Evolutionary conservation across 2,888 invertebrate genomes (phyloP).

Genomic region (Chloroclysta siterata): DNA sequence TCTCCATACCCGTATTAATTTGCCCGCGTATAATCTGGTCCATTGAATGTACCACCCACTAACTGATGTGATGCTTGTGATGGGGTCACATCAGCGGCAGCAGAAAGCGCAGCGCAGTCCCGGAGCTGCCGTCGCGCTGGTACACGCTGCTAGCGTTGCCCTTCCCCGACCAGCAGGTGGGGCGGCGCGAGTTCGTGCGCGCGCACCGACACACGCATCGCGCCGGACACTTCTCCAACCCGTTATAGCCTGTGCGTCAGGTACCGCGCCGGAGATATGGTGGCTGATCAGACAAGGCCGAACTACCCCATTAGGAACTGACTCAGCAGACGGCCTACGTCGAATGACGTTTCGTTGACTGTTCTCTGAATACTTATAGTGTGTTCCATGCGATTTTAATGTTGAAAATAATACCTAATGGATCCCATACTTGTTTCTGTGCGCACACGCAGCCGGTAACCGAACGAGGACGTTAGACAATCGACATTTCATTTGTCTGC

Average conservation of each 20-base stretch:
- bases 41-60: neutral
- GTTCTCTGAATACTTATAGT: constrained; percentile 26
- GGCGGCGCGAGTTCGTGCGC: constrained; percentile 92
- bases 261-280: constrained; percentile 72
- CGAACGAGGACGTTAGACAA: neutral
- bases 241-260: constrained; percentile 85
- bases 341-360: constrained; percentile 1
- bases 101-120: constrained; percentile 67
- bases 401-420: too few species aligned
- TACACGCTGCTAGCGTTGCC: constrained; percentile 96
- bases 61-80: constrained; percentile 18
- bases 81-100: constrained; percentile 56
- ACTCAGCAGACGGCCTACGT: constrained; percentile 1
- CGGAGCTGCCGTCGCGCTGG: constrained; percentile 92
- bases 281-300: constrained; percentile 59
- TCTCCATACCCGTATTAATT: neutral
- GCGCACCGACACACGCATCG: constrained; percentile 88
- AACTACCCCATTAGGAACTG: constrained; percentile 1
- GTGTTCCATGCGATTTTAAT: constrained; percentile 16
- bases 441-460: neutral
- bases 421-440: neutral
- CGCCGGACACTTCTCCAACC: constrained; percentile 96
- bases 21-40: neutral
- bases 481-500: neutral
- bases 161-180: constrained; percentile 96